phyloP scores from a whole-genome alignment of 2,797 vertebrate species.

The Fistularia commersonii region DNA sequence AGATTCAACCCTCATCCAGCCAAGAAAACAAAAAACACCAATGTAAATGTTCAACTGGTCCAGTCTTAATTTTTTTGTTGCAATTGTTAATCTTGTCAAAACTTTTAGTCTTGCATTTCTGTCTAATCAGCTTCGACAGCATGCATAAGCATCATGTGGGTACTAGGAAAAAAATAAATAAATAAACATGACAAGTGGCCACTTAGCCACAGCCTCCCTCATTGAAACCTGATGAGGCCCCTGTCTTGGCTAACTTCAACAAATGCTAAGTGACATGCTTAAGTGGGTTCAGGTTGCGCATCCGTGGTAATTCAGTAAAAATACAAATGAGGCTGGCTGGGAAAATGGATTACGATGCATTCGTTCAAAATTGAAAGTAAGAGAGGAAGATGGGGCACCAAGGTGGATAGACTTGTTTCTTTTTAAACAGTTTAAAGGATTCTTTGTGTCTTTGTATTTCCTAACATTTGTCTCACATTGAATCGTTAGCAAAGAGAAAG shows the following conservation, averaged over 20 bases:
- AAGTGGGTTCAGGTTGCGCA: conserved; percentile 81
- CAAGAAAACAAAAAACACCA: too few species aligned
- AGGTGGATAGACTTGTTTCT: conserved; percentile 42
- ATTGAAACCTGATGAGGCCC: conserved; percentile 75
- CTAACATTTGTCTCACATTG: conserved; percentile 13
- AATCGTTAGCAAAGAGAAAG: too few species aligned
- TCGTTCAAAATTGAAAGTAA: conserved; percentile 61
- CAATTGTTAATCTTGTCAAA: too few species aligned
- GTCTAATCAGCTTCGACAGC: conserved; percentile 62
- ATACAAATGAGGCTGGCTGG: conserved; percentile 76
- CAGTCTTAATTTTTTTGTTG: too few species aligned
- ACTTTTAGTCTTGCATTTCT: conserved; percentile 31
- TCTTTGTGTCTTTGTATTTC: conserved; percentile 14
- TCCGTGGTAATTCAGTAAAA: conserved; percentile 80
- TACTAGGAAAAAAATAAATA: conserved; percentile 69
- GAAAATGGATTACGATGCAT: conserved; percentile 69
- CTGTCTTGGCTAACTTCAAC: conserved; percentile 73
- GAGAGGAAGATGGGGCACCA: conserved; percentile 13
- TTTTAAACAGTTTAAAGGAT: conserved; percentile 51
- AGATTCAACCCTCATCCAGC: too few species aligned
- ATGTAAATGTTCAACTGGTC: too few species aligned
- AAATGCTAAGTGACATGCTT: conserved; percentile 80
- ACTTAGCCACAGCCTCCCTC: conserved; percentile 75
- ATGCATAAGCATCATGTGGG: conserved; percentile 48
- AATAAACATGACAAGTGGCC: conserved; percentile 80